Evolutionary conservation across 2,888 invertebrate species (phyloP), one percentile per base, ranked within the genome.

Genomic region (Drosophila testacea): DNA sequence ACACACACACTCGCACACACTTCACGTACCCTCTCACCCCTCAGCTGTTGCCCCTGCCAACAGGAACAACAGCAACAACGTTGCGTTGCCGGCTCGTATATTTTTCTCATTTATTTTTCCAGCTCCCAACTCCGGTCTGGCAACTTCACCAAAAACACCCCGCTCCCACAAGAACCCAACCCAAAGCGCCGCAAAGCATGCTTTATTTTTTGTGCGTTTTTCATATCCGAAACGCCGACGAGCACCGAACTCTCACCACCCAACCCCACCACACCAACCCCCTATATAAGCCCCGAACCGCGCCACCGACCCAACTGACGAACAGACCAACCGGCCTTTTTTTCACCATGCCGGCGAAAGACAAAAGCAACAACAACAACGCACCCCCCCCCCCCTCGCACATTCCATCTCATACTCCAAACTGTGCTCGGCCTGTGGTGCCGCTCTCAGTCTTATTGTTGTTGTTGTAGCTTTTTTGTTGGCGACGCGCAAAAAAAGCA

Each of bases 161-260:
- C 47, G 32, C 46, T 36, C 13, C 32, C 32, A 6, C 48, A 47
- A 11, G 46, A 39, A 57, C 67, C 50, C 73, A 75, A 60, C 55
- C 65, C 73, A 65, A 67, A 70, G 60, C 70, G 69, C 71, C 75
- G 72, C 79, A 79, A 76, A 79, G 80, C 73, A 82, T 73, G 82
- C 77, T 76, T 73, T 87, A 83, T 87, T 89, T 87, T 78, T 81
- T 83, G 78, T 88, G 73, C 83, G 76, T 88, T 91, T 90, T 90
- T 91, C 83, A 84, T 90, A 90, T 91, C 90, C 90, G 91, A 90
- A 90, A 90, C 83, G 90, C 83, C 91, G 90, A 90, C 90, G 78
- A 70, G 54, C 69, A 66, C 52, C 76, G 16, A 16, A 42, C 47
- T 10, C 22, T 16, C 10, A 13, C 44, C 41, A 4, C 22, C 46